These are phyloP conservation scores for Melanotaenia parkinsoni DNA, from an alignment of 2,797 vertebrate species.

Conservation along the genomic window DNA sequence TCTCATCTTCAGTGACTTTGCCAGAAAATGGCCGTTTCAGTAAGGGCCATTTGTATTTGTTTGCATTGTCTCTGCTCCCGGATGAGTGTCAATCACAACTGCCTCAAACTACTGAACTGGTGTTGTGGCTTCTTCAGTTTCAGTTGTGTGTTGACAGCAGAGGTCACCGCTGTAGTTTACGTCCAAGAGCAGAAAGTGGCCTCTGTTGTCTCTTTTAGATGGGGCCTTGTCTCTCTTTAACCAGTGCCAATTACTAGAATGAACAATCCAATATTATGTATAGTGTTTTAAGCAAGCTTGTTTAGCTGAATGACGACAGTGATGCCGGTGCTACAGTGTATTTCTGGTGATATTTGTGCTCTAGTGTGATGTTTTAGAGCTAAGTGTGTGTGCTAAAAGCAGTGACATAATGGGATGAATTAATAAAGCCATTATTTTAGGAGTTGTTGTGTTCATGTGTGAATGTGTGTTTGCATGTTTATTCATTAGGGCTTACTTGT, in stretches of 20 bases:
- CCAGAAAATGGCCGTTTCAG: constrained; percentile 13
- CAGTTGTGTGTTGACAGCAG: background rate
- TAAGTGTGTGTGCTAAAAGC: constrained; percentile 82
- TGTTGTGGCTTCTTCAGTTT: background rate
- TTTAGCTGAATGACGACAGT: constrained; percentile 82
- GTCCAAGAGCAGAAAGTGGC: constrained; percentile 12
- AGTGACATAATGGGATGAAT: constrained; percentile 60
- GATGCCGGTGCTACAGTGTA: constrained; percentile 76
- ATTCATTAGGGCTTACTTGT: constrained; percentile 38
- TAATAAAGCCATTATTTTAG: constrained; percentile 33
- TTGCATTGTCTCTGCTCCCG: constrained; percentile 8
- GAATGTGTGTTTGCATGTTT: constrained; percentile 46
- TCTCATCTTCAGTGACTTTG: background rate
- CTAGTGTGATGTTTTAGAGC: constrained; percentile 84
- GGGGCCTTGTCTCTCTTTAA: constrained; percentile 2
- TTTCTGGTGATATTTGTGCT: constrained; percentile 76
- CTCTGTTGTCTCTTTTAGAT: constrained; percentile 11
- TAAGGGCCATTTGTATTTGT: constrained; percentile 7
- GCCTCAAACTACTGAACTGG: constrained; percentile 14
- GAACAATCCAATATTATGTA: constrained; percentile 60
- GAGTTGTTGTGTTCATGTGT: constrained; percentile 18
- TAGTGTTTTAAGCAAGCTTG: constrained; percentile 34
- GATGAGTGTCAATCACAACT: constrained; percentile 14
- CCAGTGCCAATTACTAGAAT: constrained; percentile 6
- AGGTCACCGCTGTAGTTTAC: background rate